Evolutionary conservation across 2,797 vertebrate genomes (phyloP).

Genomic region (Adrianichthys oophorus): DNA sequence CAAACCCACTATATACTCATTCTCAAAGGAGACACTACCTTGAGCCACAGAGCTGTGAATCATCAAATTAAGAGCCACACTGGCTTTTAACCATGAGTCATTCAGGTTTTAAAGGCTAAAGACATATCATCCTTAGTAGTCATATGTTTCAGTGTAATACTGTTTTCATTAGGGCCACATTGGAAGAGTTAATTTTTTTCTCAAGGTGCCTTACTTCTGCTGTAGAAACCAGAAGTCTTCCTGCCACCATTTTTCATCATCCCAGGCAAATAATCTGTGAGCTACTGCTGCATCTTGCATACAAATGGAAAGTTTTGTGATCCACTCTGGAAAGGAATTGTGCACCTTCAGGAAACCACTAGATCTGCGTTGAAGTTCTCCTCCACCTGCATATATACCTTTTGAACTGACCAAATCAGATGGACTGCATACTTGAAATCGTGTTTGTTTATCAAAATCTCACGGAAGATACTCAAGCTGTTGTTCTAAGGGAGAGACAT

Average conservation of each 20-base stretch:
- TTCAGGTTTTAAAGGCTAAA: not conserved
- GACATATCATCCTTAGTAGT: not conserved
- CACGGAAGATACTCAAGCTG: slow-evolving; percentile 56
- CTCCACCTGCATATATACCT: slow-evolving; percentile 23
- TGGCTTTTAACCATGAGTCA: not conserved
- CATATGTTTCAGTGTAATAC: not conserved
- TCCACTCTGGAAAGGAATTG: slow-evolving; percentile 46
- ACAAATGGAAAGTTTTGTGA: slow-evolving; percentile 58
- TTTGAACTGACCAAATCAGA: slow-evolving; percentile 46
- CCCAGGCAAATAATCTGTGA: slow-evolving; percentile 46
- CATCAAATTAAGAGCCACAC: no score
- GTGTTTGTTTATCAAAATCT: slow-evolving; percentile 51
- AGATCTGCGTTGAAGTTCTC: slow-evolving; percentile 37
- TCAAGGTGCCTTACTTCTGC: slow-evolving; percentile 29
- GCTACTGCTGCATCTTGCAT: slow-evolving; percentile 57
- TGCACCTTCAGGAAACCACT: slow-evolving; percentile 26
- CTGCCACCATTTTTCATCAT: slow-evolving; percentile 54
- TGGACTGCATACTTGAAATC: slow-evolving; percentile 44
- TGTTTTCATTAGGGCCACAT: slow-evolving; percentile 6
- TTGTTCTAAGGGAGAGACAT: slow-evolving; percentile 36
- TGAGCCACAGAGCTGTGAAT: no score
- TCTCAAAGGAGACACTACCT: no score
- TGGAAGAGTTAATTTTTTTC: slow-evolving; percentile 42
- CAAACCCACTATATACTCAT: no score
- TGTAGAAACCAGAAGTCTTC: slow-evolving; percentile 45